Evolutionary conservation across 2,888 invertebrate genomes (phyloP).

Genomic region (Escarpia spicata): DNA sequence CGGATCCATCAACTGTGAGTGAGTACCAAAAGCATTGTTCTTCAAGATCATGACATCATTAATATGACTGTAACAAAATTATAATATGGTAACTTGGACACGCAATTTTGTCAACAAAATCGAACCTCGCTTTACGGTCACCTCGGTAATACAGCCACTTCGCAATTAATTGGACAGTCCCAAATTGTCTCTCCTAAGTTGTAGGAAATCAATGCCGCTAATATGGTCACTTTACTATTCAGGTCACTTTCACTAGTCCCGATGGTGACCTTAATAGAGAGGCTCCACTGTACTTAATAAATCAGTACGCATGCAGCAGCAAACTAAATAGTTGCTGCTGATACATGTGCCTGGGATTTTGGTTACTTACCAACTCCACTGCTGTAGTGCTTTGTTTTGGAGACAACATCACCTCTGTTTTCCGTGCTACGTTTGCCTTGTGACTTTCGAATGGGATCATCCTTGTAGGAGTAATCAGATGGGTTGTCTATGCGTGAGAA

Average conservation of each 20-base stretch:
- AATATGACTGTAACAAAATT: not conserved
- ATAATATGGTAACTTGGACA: not conserved
- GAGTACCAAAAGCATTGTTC: not conserved
- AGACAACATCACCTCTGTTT: not conserved
- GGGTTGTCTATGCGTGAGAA: conserved; percentile 81
- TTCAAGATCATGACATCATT: not conserved
- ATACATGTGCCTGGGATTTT: not conserved
- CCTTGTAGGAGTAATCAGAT: conserved; percentile 56
- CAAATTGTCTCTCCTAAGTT: too few relatives aligned
- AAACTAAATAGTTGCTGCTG: too few relatives aligned
- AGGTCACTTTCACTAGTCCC: too few relatives aligned
- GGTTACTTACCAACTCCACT: conserved; percentile 53
- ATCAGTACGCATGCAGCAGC: not conserved
- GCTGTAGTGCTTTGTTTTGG: conserved; percentile 43
- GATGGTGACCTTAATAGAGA: too few relatives aligned
- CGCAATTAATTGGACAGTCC: too few relatives aligned
- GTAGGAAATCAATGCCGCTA: too few relatives aligned
- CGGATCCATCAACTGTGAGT: not conserved
- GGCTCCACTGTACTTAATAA: not conserved
- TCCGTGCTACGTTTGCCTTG: not conserved
- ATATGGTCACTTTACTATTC: too few relatives aligned
- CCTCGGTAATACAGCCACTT: too few relatives aligned
- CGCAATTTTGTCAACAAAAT: not conserved
- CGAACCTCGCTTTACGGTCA: too few relatives aligned
- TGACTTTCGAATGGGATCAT: conserved; percentile 45